phyloP scores from a whole-genome alignment of 2,888 invertebrate species.

The Diarsia brunnea region DNA sequence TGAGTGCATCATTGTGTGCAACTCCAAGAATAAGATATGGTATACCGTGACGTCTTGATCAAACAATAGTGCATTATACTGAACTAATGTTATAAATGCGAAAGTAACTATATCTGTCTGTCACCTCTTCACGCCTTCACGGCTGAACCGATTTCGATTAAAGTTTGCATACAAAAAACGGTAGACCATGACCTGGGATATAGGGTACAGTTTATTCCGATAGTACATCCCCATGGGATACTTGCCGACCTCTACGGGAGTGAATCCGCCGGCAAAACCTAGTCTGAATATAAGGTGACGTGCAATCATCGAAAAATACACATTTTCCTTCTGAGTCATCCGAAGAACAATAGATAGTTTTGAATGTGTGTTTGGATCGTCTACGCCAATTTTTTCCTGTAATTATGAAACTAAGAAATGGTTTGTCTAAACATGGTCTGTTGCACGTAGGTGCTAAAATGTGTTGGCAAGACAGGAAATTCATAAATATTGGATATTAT shows the following conservation, averaged over 20 bases:
- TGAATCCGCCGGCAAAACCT: not conserved
- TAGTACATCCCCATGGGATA: not conserved
- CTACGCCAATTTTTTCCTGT: slow-evolving; percentile 10
- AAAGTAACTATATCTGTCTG: not conserved
- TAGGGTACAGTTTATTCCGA: not conserved
- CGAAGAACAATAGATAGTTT: slow-evolving; percentile 34
- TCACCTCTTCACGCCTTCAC: not conserved
- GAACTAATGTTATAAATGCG: not conserved
- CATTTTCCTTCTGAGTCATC: slow-evolving; percentile 35
- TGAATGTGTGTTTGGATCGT: slow-evolving; percentile 17
- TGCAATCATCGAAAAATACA: slow-evolving; percentile 8
- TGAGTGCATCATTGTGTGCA: not conserved
- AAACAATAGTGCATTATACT: slow-evolving; percentile 32
- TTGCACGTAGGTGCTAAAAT: not conserved
- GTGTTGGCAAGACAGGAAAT: too few species aligned
- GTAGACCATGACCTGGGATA: not conserved
- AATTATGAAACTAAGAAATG: slow-evolving; percentile 9
- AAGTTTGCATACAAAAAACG: not conserved
- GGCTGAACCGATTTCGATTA: not conserved
- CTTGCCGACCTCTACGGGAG: not conserved
- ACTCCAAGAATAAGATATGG: slow-evolving; percentile 23
- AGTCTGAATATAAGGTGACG: slow-evolving; percentile 1
- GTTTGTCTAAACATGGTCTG: not conserved
- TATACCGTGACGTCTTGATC: slow-evolving; percentile 20
- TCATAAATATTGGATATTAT: too few species aligned